phyloP scores from a whole-genome alignment of 2,113 vertebrate species.

The Campylorhamphus procurvoides region DNA sequence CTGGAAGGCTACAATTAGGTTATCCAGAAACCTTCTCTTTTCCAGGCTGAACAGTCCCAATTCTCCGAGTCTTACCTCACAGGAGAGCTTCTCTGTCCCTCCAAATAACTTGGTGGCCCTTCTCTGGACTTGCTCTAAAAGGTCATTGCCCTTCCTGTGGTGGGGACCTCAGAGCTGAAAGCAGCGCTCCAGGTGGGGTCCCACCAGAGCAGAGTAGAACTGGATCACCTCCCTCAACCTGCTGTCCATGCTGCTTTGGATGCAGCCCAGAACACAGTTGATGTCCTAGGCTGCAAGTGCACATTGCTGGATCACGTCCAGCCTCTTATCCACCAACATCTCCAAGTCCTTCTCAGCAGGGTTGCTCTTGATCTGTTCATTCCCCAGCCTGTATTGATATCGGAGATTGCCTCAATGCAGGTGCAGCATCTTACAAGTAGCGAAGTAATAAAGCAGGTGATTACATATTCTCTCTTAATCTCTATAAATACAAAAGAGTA shows the following conservation, averaged over 20 bases:
- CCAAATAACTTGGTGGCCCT: not conserved
- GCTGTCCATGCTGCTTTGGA: not conserved
- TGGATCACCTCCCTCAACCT: not conserved
- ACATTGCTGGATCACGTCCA: not conserved
- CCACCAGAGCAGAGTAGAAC: not conserved
- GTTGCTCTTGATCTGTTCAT: not conserved
- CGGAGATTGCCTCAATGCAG: not conserved
- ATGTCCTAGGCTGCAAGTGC: not conserved
- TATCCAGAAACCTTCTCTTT: not conserved
- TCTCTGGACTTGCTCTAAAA: not conserved
- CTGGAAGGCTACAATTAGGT: not conserved
- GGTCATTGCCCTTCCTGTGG: not conserved
- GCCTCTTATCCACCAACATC: not conserved
- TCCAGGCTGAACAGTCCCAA: not conserved
- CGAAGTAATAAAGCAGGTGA: not conserved
- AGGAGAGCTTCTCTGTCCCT: not conserved
- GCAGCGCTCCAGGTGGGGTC: not conserved
- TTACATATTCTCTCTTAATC: not conserved
- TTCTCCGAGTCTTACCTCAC: not conserved
- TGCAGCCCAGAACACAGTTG: not conserved
- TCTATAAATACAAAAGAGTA: not conserved
- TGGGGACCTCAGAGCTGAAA: not conserved
- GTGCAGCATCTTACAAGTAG: not conserved
- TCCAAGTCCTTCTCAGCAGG: not conserved
- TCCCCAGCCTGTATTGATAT: not conserved